A percentile compares a stretch with the other conserved stretches of the same genome.
Conservation (phyloP, 2,888 invertebrate species). For the Drosophila tanythrix region DNA sequence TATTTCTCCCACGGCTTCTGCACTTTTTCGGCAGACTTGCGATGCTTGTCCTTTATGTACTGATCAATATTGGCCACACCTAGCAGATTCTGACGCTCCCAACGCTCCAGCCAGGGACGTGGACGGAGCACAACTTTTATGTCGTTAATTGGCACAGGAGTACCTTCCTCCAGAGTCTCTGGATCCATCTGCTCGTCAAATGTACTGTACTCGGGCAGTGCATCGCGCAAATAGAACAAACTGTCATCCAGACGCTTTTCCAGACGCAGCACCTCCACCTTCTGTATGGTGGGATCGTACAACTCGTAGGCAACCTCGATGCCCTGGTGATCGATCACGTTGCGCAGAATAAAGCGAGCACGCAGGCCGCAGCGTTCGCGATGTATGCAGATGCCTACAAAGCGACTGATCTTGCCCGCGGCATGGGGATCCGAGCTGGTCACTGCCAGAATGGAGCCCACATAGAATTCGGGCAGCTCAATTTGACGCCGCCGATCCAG, state of each 20-base stretch:
- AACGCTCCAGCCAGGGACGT: constrained; percentile 95
- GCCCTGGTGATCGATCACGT: constrained; percentile 96
- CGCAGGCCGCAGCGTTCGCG: constrained; percentile 92
- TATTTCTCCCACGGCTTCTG: constrained; percentile 94
- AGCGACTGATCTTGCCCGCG: constrained; percentile 92
- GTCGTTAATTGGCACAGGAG: constrained; percentile 91
- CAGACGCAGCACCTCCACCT: constrained; percentile 94
- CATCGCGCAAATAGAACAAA: constrained; percentile 95
- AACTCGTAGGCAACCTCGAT: constrained; percentile 89
- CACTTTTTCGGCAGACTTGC: constrained; percentile 86
- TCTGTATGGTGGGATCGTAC: constrained; percentile 96
- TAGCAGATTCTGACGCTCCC: constrained; percentile 92
- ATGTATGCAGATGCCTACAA: constrained; percentile 94
- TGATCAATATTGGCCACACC: constrained; percentile 89
- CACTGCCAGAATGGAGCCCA: constrained; percentile 96
- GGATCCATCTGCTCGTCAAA: constrained; percentile 96
- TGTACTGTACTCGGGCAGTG: constrained; percentile 95
- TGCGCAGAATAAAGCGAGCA: constrained; percentile 94
- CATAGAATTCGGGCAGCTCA: constrained; percentile 98
- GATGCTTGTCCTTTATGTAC: constrained; percentile 86
- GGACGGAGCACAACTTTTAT: constrained; percentile 90
- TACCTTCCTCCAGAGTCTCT: constrained; percentile 91
- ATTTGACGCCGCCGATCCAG: constrained; percentile 89
- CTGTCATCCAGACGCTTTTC: constrained; percentile 97
- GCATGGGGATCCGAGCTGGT: constrained; percentile 94